Base-by-base conservation (phyloP, 2,113 vertebrate species). In the Paracyprichromis sp. region DNA sequence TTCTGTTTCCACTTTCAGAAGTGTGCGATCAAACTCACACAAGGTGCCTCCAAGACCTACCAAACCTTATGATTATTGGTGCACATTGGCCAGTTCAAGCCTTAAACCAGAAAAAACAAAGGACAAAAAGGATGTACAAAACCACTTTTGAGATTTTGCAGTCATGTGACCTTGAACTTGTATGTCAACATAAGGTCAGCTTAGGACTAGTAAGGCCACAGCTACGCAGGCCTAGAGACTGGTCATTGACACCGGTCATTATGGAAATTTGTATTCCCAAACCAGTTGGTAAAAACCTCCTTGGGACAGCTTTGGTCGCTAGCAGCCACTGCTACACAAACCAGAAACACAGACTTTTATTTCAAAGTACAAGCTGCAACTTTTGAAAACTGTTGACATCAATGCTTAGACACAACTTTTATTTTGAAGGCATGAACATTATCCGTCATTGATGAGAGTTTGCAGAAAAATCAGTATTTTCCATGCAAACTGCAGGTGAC, bases 61-160 rank as follows among this genome's bases (percentile, higher is more conserved):
- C 12, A 24, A 43, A 43, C 36, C 12, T 71, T 24, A 69, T 14
- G 5, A 14, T 71, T 71, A 71, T 14, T 43, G 66, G 14, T 71
- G 36, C 11, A 14, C 12, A 43, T 9, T 13, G n/a, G 36, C 63
- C 12, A 71, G 36, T 69, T 40, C n/a, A 69, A 69, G n/a, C 66
- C n/a, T 40, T 14, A 71, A 43, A 4, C 12, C n/a, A 16, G 19
- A 43, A 43, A 40, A 71, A 71, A 43, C 31, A 66, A 0, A 43
- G 2, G 12, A 43, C 5, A 43, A 43, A 43, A 24, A 43, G 38
- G 8, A 71, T 0, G 8, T 2, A 71, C n/a, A 71, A 43, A 71
- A 43, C 38, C 38, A 43, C 36, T 0, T 71, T 71, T 16, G 38
- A 71, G 38, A 43, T 71, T 71, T 4, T 71, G 36, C 66, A 24